Percentiles rank a stretch among this genome's conserved stretches.
Conservation (phyloP, 2,797 vertebrate genomes). For the Perdix hodgsoniae region DNA sequence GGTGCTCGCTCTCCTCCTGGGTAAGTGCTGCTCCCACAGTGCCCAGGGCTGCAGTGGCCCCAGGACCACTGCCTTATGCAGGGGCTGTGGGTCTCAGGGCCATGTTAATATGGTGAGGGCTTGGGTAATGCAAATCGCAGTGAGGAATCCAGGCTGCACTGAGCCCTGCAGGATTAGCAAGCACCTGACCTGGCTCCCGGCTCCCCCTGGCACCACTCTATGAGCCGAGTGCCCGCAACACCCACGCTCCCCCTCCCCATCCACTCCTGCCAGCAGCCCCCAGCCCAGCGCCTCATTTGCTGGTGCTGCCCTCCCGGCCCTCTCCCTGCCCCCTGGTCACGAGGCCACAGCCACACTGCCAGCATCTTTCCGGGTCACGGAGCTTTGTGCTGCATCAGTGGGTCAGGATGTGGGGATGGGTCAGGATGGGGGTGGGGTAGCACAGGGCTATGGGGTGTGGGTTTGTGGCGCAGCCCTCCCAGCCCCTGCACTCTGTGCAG, state of each 20-base stretch:
- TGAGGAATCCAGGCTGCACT: background rate
- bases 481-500: constrained; percentile 10
- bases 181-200: constrained; percentile 33
- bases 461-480: background rate
- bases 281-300: background rate
- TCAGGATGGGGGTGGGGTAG: background rate
- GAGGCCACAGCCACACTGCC: background rate
- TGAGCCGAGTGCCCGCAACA: background rate
- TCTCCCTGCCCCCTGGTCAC: constrained; percentile 20
- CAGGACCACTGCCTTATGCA: rapidly evolving
- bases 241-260: background rate
- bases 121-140: constrained; percentile 5
- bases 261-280: background rate
- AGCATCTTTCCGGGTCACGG: constrained; percentile 55
- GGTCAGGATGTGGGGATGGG: background rate
- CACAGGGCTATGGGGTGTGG: rapidly evolving
- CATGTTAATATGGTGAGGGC: rapidly evolving
- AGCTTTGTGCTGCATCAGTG: constrained; percentile 63
- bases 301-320: rapidly evolving
- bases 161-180: constrained; percentile 16
- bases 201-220: rapidly evolving
- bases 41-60: background rate
- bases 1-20: background rate
- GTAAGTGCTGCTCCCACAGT: background rate
- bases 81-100: rapidly evolving